Evolutionary conservation across 35 echinoderm and acorn worm genomes (phyloP), one percentile per base, ranked within the genome.

Genomic region (Ophioderma brevispina): DNA sequence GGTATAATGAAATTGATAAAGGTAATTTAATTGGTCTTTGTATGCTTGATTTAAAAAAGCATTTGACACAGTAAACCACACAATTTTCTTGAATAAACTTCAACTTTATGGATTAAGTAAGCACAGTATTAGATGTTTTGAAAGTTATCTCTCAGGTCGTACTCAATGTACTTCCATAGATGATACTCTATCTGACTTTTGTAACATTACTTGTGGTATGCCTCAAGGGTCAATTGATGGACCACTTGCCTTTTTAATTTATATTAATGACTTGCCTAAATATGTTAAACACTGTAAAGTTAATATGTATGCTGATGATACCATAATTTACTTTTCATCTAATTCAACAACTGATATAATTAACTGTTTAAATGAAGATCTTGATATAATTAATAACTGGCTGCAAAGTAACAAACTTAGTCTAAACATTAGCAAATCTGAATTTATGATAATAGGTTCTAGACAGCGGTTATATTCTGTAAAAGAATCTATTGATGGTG

Each of bases 1-100:
- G 81, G 81, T 55, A 38, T 31, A 36, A 84, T 84, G 81, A 31
- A 52, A 84, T 84, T 52, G 40, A 55, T 33, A 84, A 84, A 17
- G 81, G 81, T 50, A 84, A 84, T 55, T 55, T 52, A 52, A 84
- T 84, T 55, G 81, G 81, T 15, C n/a, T 84, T 55, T 49, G 40
- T 28, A 84, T 84, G 43, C 35, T 84, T 10, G 81, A 84, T 35
- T 28, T 84, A 50, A 56, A 49, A 83, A 83, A 34, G 81, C 81
- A 11, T 83, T 83, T 34, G 81, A 50, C 21, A 83, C 81, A 3
- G 59, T 83, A 3, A 34, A 83, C 17, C 81, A 55, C 13, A 23
- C 14, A 15, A 49, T 83, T 52, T 52, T 83, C 5, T 43, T 46
- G 31, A 49, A 49, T 43, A 83, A 83, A 50, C 32, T 50, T 25